Base-by-base conservation (phyloP, 2,888 invertebrate species). In the Hypselothyrea guttata region DNA sequence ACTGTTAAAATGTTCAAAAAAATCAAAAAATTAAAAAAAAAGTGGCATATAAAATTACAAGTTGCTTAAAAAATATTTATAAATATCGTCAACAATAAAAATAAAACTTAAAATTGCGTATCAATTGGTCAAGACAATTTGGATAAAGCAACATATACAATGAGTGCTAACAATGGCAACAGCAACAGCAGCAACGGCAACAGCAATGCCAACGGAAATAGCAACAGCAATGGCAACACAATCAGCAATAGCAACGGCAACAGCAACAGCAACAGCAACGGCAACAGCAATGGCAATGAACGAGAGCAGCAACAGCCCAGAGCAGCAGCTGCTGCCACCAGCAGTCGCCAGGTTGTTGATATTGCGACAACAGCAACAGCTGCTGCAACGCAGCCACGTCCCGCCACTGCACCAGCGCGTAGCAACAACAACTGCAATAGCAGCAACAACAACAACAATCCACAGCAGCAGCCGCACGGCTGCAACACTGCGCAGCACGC, bases 351-450 rank as follows among this genome's bases (percentile, higher is more conserved):
- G 35, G 51, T 57, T 55, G 71, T 70, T 33, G 65, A 70, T 41
- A 51, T 69, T 27, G 41, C 60, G 28, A 15, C 51, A 22, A 38
- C 57, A 33, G 9, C 47, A 11, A 28, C 55, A 31, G 18, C 16
- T 58, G 38, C 47, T 18, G 15, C 47, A 7, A 18, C 47, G 2
- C 58, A 31, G 41, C 38, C 58, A 9, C 62, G 61, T 3, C 66
- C 71, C 9, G 59, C 78, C 9, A 70, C 66, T 11, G 72, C 75
- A 5, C 84, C 67, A 9, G 75, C 74, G 9, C 71, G 70, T 54
- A 79, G 62, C 77, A 84, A 65, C 71, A 76, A 11, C 72, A 84
- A 22, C 54, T 79, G 53, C 48, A 75, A 65, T 28, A 12, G 33
- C 33, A 75, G 65, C 22, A 78, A 71, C 41, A 77, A 72, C 34